phyloP scores from a whole-genome alignment of 2,797 vertebrate genomes.

The Taenioides sp. region DNA sequence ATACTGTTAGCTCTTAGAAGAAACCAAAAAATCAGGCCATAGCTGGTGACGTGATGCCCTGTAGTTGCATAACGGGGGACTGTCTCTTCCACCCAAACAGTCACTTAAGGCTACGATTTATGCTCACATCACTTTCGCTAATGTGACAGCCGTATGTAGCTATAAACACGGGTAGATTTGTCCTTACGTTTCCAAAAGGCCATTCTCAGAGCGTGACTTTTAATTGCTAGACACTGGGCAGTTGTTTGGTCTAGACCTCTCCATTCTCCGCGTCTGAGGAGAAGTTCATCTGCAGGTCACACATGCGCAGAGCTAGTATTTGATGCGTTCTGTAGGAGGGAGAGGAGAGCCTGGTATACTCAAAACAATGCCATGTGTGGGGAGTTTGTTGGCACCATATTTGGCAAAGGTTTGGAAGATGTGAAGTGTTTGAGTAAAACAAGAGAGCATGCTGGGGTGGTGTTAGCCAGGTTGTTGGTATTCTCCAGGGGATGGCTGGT shows the following conservation, averaged over 20 bases:
- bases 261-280: background rate
- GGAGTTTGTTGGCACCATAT: background rate
- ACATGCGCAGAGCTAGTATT: background rate
- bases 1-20: no score
- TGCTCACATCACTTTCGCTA: no score
- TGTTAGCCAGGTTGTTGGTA: no score
- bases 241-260: background rate
- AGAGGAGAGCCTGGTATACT: background rate
- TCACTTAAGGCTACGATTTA: no score
- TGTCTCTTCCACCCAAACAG: no score
- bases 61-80: no score
- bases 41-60: no score
- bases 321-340: background rate
- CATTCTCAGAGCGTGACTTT: background rate
- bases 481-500: no score
- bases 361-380: slow-evolving; percentile 1
- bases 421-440: background rate
- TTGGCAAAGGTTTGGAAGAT: background rate
- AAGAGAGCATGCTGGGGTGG: background rate
- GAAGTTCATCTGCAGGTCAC: background rate
- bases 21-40: no score
- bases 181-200: background rate
- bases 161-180: no score
- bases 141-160: background rate
- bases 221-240: background rate